phyloP scores from a whole-genome alignment of 2,113 vertebrate species.

The Crocuta crocuta region DNA sequence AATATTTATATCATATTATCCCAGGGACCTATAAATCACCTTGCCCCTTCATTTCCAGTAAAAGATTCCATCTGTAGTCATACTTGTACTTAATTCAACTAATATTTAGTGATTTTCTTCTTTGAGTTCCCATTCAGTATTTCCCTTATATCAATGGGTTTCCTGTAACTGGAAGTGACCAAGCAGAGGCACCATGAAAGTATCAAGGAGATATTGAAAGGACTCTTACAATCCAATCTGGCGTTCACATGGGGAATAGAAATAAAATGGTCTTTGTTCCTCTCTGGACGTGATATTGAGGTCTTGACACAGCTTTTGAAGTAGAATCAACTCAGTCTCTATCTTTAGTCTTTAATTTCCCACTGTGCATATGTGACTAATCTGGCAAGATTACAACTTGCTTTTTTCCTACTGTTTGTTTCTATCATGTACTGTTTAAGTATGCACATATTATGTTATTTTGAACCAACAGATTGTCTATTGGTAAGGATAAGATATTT shows the following conservation, averaged over 20 bases:
- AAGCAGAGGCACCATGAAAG: background rate
- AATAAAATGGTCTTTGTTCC: background rate
- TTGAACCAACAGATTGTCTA: background rate
- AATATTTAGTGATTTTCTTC: background rate
- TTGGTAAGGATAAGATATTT: background rate
- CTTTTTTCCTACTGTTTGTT: background rate
- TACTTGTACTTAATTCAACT: background rate
- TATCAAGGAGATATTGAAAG: background rate
- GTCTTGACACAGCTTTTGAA: background rate
- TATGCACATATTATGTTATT: background rate
- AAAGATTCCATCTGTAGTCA: background rate
- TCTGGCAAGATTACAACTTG: background rate
- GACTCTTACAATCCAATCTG: background rate
- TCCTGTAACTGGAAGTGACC: background rate
- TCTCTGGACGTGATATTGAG: background rate
- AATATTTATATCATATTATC: background rate
- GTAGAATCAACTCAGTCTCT: background rate
- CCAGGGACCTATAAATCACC: background rate
- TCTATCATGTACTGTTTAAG: background rate
- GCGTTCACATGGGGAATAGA: background rate
- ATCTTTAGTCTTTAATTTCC: background rate
- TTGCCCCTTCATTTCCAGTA: background rate
- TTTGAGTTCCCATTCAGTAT: background rate
- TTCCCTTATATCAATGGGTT: background rate
- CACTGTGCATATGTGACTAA: background rate